Evolutionary conservation across 2,888 invertebrate species (phyloP), one percentile per base, ranked within the genome.

Genomic region (Lingula anatina): DNA sequence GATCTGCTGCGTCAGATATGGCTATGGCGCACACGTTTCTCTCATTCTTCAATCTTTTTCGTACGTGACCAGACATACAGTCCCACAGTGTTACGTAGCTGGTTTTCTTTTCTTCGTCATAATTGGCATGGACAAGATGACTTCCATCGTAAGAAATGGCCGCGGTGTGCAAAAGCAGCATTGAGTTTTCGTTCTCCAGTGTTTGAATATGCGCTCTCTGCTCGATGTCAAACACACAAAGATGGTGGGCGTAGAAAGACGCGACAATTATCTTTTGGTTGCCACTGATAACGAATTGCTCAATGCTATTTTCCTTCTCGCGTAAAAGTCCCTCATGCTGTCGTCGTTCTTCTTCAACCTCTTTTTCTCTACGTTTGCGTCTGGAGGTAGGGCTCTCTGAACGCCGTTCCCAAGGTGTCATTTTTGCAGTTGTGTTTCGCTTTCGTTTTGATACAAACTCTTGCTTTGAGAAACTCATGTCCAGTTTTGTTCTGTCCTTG

Each of bases 11-110:
- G 46, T 69, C 63, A 5, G 64, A 64, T 23, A 75, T 62, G 18
- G 66, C 72, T 12, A 75, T 49, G 2, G 70, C 68, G 43, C 65
- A 60, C n/a, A 75, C 72, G 44, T 72, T 61, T 21, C 62, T 65
- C 55, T 73, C 73, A 41, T 70, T 65, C 42, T 66, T 65, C 25
- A 75, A 57, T 3, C 71, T 53, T 35, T 61, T 58, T 44, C 61
- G 64, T 9, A 75, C 62, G 9, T 58, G 49, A 0, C 73, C 73
- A 2, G 60, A 56, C n/a, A 51, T 28, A 21, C 70, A 70, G 53
- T 73, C 65, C 71, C 75, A 74, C 36, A 74, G 50, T 15, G 72
- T 73, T 15, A 75, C 70, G 55, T 71, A 73, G 47, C 73, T 73
- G 35, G 60, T 56, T 54, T 73, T 73, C 26, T 56, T 59, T 15